Base-by-base conservation (phyloP, 2,113 vertebrate genomes). In the Callithrix jacchus region DNA sequence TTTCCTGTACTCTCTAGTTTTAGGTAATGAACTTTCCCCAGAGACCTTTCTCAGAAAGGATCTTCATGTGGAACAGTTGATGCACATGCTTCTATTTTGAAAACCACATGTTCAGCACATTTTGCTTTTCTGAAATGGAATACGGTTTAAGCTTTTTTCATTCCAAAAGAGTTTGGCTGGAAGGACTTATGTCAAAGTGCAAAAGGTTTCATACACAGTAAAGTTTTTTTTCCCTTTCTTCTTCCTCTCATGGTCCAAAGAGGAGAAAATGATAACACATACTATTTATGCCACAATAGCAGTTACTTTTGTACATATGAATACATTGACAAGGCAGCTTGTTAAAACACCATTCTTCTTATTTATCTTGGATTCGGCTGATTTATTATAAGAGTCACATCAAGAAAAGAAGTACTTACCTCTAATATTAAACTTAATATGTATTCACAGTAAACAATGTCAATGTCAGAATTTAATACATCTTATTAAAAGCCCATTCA, bases 91-190 rank as follows among this genome's bases (percentile, higher is more conserved):
- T 98, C 97, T 98, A 86, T 98, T 98, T 98, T 98, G 96, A 97
- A 98, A 98, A 98, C 98, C 98, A 99, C 98, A 98, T 98, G 99
- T 98, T 98, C 98, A 98, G 98, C 98, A 99, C 98, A 98, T 99
- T 99, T 98, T 3, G 95, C 97, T 98, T 98, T 98, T 98, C 97
- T 99, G 98, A 98, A 99, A 98, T 82, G 97, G 98, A 98, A 99
- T 98, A 99, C 98, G 98, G 98, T 98, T 99, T 98, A 98, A 98
- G 98, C 99, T 98, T 98, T 96, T 98, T 98, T 98, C 97, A 98
- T 92, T 97, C 56, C 95, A 98, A 98, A 98, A 91, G 27, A 18
- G 96, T 97, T 98, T 97, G 97, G 97, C 98, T 98, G 98, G 97
- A 98, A 98, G 94, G 96, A 98, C 97, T 98, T 96, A 97, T 99